Percentiles rank a stretch among this genome's conserved stretches.
Evolutionary conservation across 2,797 vertebrate genomes (phyloP).

Genomic region (Spinus pinus): DNA sequence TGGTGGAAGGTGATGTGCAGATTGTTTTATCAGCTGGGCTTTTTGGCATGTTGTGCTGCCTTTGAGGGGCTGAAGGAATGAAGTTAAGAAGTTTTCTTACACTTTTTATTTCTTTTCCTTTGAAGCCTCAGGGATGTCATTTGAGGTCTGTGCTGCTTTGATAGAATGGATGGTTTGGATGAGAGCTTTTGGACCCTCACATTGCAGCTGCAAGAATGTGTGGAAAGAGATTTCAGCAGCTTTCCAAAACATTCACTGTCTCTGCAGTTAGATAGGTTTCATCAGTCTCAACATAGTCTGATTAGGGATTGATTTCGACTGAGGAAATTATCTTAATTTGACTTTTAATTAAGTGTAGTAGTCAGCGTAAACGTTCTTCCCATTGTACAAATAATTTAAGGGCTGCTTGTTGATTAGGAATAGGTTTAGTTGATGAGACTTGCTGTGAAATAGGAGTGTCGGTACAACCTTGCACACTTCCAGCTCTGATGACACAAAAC

Average conservation of each 20-base stretch:
- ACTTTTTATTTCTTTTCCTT: constrained; percentile 3
- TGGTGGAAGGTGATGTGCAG: constrained; percentile 21
- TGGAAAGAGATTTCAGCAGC: background rate
- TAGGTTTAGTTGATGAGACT: constrained; percentile 16
- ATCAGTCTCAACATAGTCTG: constrained; percentile 18
- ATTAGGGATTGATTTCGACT: constrained; percentile 38
- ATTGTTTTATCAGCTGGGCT: constrained; percentile 17
- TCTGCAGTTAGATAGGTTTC: constrained; percentile 20
- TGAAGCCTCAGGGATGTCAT: constrained; percentile 17
- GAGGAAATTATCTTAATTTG: constrained; percentile 50
- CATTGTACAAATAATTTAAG: constrained; percentile 43
- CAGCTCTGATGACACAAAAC: background rate
- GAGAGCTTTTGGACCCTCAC: background rate
- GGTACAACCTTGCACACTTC: background rate
- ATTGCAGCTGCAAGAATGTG: background rate
- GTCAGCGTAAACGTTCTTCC: constrained; percentile 40
- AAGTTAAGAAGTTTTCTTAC: constrained; percentile 38
- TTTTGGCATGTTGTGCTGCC: constrained; percentile 33
- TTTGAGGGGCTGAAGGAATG: constrained; percentile 24
- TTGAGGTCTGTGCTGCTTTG: constrained; percentile 17
- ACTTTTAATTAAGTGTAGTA: constrained; percentile 46
- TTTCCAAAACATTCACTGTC: background rate
- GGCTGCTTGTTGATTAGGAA: constrained; percentile 27
- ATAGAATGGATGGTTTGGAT: background rate
- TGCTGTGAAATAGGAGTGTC: background rate